phyloP scores from a whole-genome alignment of 2,888 invertebrate species.

The Agrochola circellaris region DNA sequence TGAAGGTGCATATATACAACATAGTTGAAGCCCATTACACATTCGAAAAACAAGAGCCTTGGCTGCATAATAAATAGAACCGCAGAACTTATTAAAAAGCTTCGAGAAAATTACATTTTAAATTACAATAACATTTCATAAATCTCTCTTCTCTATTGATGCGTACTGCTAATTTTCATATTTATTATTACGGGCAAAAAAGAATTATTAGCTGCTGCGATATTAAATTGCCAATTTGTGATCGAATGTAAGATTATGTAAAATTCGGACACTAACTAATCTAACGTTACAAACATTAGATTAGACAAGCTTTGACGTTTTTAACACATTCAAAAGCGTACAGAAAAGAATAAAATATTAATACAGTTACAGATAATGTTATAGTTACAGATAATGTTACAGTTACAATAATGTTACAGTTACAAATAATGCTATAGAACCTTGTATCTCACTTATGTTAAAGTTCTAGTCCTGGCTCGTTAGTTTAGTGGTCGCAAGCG shows the following conservation, averaged over 20 bases:
- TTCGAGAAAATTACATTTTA: background rate
- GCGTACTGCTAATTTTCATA: too few species aligned
- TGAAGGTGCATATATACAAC: constrained; percentile 13
- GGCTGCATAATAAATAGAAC: background rate
- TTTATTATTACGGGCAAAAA: background rate
- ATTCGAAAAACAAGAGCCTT: constrained; percentile 8
- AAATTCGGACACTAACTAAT: too few species aligned
- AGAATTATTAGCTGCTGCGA: background rate
- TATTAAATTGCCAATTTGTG: background rate
- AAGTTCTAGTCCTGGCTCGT: background rate
- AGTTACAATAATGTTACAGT: too few species aligned
- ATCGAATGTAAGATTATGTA: too few species aligned
- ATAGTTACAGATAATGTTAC: background rate
- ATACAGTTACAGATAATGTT: background rate
- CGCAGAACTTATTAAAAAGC: background rate
- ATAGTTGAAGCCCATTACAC: background rate
- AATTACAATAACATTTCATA: background rate
- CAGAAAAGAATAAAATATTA: background rate
- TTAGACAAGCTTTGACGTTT: background rate
- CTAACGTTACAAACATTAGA: too few species aligned
- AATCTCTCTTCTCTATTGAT: background rate
- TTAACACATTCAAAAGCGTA: background rate
- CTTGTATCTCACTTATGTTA: background rate
- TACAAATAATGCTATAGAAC: background rate
- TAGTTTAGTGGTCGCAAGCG: background rate